Evolutionary conservation across 2,888 invertebrate genomes (phyloP), one percentile per base, ranked within the genome.

Genomic region (Miltochrista miniata): DNA sequence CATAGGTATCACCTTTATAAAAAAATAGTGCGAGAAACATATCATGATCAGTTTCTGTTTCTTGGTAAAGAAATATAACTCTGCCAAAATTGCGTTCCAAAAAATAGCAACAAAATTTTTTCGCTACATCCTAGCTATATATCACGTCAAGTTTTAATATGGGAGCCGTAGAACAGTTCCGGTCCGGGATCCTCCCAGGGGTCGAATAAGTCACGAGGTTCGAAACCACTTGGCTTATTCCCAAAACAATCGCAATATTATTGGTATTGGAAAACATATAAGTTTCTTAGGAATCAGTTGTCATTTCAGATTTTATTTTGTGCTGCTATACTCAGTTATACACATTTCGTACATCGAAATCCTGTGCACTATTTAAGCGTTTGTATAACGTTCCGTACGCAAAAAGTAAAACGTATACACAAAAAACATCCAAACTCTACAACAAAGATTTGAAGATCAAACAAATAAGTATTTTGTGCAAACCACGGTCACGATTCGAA

Each of bases 191-290:
- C 64, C 54, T 87, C 90, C 87, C 89, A 61, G 67, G 90, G 87
- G 89, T 81, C 84, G 78, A 78, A 88, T 86, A 86, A 88, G 83
- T 87, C 82, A 79, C 45, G 67, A 57, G 61, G 74, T 76, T 64
- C 62, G 68, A 64, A 70, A 24, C 66, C 80, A 75, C 75, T 84
- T 87, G 86, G 87, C 85, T 62, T 73, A 87, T 88, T 88, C 89
- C 90, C 88, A 89, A 86, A 82, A 81, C 88, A 83, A 87, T 85
- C 82, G 78, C 85, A 82, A 84, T 70, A 80, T 74, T 69, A 79
- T 76, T 70, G 70, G 63, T 48, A 60, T 66, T 64, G 63, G 48
- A 57, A 66, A 64, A 65, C 72, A 70, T 68, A 74, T 68, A 56
- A 68, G 69, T 69, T 74, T 64, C 56, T 51, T 55, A 64, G 56